These are phyloP conservation scores for Peucedramus taeniatus DNA, from an alignment of 2,113 vertebrate genomes.

Conservation along the genomic window DNA sequence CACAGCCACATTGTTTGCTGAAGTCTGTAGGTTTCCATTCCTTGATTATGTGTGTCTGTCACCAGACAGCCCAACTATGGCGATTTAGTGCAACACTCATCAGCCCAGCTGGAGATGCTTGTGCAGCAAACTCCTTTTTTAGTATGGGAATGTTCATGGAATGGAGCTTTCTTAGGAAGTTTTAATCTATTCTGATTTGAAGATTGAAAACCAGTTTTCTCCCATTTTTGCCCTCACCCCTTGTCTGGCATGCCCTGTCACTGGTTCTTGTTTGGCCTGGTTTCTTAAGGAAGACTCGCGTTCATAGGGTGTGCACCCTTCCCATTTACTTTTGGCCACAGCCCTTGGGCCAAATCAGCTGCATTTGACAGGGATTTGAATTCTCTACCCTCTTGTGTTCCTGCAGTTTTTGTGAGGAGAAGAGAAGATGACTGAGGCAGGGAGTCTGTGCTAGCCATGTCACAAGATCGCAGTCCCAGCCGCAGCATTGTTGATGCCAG, in stretches of 20 bases:
- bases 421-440: background rate
- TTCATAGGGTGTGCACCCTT: background rate
- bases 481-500: background rate
- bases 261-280: background rate
- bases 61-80: background rate
- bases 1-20: background rate
- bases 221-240: background rate
- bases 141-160: background rate
- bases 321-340: background rate
- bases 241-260: background rate
- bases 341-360: background rate
- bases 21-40: background rate
- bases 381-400: background rate
- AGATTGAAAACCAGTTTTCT: background rate
- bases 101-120: background rate
- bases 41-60: background rate
- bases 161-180: background rate
- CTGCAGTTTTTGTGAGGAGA: background rate
- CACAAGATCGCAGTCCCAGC: background rate
- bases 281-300: background rate
- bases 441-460: background rate
- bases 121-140: background rate
- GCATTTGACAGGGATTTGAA: background rate
- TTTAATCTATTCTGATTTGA: background rate
- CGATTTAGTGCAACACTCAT: background rate